Evolutionary conservation across 2,113 vertebrate species (phyloP), one percentile per base, ranked within the genome.

Genomic region (Pelecanoides urinatrix): DNA sequence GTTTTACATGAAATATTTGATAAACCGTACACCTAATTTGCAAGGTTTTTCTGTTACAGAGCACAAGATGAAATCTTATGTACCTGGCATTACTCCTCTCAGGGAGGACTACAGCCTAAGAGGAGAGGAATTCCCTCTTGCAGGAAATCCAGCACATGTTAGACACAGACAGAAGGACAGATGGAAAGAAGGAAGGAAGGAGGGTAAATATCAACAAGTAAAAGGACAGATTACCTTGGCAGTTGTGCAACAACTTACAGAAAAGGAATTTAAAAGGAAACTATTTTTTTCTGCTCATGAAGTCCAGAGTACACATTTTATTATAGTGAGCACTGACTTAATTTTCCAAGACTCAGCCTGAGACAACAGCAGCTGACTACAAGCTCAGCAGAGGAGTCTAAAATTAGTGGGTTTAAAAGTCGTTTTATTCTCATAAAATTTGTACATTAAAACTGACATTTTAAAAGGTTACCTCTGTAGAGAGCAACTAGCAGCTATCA

Each of bases 361-460:
- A 96, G 90, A 98, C 93, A 96, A 97, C 71, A 94, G 94, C 92
- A 96, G 83, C 95, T 96, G 94, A 98, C 88, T 96, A 94, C 58
- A 92, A 96, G 92, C 97, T 97, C 88, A 92, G 96, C 84, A 93
- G 62, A 30, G 12, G 84, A 97, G 84, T 66, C 93, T 97, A 97
- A 97, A 98, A 97, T 97, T 97, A 97, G 94, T 96, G 65, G 94
- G 94, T 88, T 94, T 4, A 67, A 82, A 94, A 94, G 91, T 82
- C 68, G 87, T 96, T 96, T 96, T 95, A 95, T 96, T 97, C 94
- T 97, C 96, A 98, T 97, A 98, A 97, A 98, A 97, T 94, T 92
- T 95, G 93, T 98, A 95, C 88, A 97, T 71, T 97, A 92, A 98
- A 97, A 65, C 77, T 98, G 96, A 98, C 96, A 97, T 98, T 98